Percentiles rank a stretch among this genome's conserved stretches.
phyloP scores from a whole-genome alignment of 2,113 vertebrate genomes.

The Rhipidura dahli region DNA sequence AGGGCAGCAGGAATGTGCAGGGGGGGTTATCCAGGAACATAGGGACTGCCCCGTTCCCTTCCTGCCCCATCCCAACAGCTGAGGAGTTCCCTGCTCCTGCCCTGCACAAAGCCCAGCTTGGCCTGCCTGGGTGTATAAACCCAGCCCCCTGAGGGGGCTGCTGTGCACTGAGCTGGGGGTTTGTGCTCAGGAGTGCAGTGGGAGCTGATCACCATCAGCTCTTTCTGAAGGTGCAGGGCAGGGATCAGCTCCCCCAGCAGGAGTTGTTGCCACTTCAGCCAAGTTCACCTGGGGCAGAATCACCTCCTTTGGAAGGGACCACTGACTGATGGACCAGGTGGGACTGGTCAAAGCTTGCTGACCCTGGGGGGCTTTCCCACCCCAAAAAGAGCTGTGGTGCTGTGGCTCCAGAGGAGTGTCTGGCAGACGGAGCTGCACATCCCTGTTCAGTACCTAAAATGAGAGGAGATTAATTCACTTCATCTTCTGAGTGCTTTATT shows the following conservation, averaged over 20 bases:
- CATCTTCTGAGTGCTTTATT: neutral
- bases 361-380: neutral
- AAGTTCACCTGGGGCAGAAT: neutral
- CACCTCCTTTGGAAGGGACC: neutral
- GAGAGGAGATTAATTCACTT: neutral
- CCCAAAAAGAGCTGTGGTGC: neutral
- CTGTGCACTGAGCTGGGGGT: neutral
- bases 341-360: neutral
- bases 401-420: neutral
- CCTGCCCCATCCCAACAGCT: neutral
- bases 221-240: neutral
- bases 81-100: too few species aligned
- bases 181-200: neutral
- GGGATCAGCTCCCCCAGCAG: neutral
- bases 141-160: neutral
- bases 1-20: neutral
- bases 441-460: neutral
- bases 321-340: neutral
- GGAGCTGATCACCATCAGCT: neutral
- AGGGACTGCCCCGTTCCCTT: fast-evolving
- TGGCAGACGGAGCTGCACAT: neutral
- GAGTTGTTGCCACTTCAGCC: too few species aligned
- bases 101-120: neutral
- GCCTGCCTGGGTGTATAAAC: fast-evolving
- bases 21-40: neutral